phyloP scores from a whole-genome alignment of 1,140 invertebrate genomes.

The Vollenhovia emeryi region DNA sequence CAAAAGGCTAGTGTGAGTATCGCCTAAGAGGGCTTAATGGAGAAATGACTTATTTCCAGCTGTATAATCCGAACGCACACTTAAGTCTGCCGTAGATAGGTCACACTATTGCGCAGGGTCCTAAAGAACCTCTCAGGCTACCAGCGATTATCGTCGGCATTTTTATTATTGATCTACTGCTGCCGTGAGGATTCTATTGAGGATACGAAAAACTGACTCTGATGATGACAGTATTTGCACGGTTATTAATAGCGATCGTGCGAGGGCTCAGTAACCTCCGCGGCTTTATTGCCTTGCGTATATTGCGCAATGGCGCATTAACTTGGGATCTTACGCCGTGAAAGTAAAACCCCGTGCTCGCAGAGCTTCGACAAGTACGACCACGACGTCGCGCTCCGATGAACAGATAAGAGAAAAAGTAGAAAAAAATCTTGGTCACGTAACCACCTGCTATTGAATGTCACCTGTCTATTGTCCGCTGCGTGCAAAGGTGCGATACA shows the following conservation, averaged over 20 bases:
- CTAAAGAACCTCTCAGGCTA: not conserved
- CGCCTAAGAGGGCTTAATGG: conserved; percentile 56
- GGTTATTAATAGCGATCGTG: conserved; percentile 31
- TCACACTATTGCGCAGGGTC: conserved; percentile 11
- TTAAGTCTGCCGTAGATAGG: conserved; percentile 50
- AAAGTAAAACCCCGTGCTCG: conserved; percentile 24
- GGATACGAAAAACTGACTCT: not conserved
- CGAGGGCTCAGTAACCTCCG: conserved; percentile 16
- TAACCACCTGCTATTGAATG: not conserved
- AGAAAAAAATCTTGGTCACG: conserved; percentile 16
- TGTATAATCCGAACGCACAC: conserved; percentile 30
- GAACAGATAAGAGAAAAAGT: not conserved
- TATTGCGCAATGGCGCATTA: conserved; percentile 22
- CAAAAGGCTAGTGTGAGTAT: not conserved
- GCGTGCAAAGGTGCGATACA: not conserved
- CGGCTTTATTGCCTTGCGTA: conserved; percentile 30
- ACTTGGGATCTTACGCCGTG: conserved; percentile 25
- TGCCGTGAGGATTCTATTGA: not conserved
- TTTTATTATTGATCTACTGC: not conserved
- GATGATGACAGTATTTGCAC: conserved; percentile 20
- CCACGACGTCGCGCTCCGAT: not conserved
- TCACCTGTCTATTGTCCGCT: conserved; percentile 4
- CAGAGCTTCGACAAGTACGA: conserved; percentile 19
- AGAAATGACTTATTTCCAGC: conserved; percentile 73
- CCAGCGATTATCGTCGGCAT: not conserved